Conservation (phyloP, 2,113 vertebrate genomes). For the Oplegnathus fasciatus region DNA sequence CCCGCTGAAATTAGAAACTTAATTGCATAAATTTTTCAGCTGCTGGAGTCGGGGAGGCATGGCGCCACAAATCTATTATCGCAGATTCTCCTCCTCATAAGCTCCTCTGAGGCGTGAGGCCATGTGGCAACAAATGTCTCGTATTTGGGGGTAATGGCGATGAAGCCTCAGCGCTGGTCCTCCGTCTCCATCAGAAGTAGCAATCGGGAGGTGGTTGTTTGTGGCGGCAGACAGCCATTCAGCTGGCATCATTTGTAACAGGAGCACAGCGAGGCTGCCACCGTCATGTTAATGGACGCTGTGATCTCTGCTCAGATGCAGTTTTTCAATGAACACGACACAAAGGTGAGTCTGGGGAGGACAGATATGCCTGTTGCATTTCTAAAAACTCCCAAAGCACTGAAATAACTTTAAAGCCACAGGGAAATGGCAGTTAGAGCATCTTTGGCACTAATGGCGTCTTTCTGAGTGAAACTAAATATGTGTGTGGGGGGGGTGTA, state of each 20-base stretch:
- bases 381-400: neutral
- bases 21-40: constrained; percentile 74
- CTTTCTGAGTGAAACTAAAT: neutral
- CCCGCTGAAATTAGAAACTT: constrained; percentile 71
- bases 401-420: neutral
- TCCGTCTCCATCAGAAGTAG: constrained; percentile 41
- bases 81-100: constrained; percentile 40
- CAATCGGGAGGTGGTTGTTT: constrained; percentile 37
- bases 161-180: constrained; percentile 21
- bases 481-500: neutral
- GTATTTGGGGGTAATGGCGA: constrained; percentile 29
- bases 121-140: constrained; percentile 44
- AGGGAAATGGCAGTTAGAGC: neutral
- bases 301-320: constrained; percentile 4
- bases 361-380: neutral
- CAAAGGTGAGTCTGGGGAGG: neutral
- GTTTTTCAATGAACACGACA: constrained; percentile 3
- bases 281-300: neutral
- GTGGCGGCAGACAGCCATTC: constrained; percentile 16
- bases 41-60: constrained; percentile 39
- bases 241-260: constrained; percentile 31
- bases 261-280: neutral
- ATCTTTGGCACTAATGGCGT: neutral
- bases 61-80: constrained; percentile 58
- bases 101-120: constrained; percentile 36